Evolutionary conservation across 2,113 vertebrate genomes (phyloP), one percentile per base, ranked within the genome.

Genomic region (Scomber scombrus): DNA sequence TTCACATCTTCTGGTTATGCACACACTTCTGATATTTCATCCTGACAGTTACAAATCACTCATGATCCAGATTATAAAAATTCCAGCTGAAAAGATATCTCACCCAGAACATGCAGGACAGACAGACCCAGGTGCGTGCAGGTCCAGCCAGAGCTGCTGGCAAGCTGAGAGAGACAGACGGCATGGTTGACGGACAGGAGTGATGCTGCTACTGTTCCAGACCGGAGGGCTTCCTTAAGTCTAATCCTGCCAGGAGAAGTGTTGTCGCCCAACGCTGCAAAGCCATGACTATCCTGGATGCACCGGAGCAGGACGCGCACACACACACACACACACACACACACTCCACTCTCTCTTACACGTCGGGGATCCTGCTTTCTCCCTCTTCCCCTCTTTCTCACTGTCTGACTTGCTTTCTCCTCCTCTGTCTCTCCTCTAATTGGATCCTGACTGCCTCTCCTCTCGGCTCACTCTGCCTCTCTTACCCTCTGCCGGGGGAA

Each of bases 91-190:
- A 73, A 68, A 13, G 19, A 69, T 4, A 2, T 74, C 89, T 93
- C 95, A 98, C 97, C 97, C 96, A 97, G 84, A 97, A 96, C 96
- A 97, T 96, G 93, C 97, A 98, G 94, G 97, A 97, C 80, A 97
- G 93, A 84, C 97, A 98, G 88, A 97, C 95, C 97, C 97, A 97
- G 92, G 96, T 97, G 89, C 96, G 96, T 12, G 95, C 94, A 57
- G 54, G 94, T 61, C 93, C 86, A 23, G 93, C 89, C 88, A 94
- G 68, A 47, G 91, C 91, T 5, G 93, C 75, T 0, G 90, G 95
- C 86, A 94, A 86, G 85, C 90, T 95, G 57, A 95, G 91, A 11
- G 95, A 95, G 40, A 95, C 94, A 0, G 95, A 95, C 34, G 95
- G 95, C 95, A 96, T 96, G 86, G 60, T 26, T 85, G 81, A 78